Base-by-base conservation (phyloP, 2,113 vertebrate species). In the Laterallus jamaicensis region DNA sequence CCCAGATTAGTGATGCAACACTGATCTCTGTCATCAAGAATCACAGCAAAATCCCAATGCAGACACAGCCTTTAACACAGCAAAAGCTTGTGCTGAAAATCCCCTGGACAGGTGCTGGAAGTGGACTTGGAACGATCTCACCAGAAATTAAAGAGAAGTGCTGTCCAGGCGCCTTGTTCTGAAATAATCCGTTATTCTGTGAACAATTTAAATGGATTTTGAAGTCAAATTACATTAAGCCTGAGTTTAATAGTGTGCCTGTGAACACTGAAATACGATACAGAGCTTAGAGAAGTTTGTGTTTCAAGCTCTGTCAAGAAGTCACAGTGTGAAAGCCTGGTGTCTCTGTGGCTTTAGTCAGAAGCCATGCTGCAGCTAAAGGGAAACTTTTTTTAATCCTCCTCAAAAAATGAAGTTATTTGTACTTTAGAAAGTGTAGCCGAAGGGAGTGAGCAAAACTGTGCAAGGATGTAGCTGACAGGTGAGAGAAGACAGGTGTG, bases 171-270 rank as follows among this genome's bases (percentile, higher is more conserved):
- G 50, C 42, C 50, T 70, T 81, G 52, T 74, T 88, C 80, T 83
- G 69, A 87, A 94, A 37, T 79, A 67, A 75, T 68, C 39, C 42
- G 70, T 75, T 60, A n/a, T 82, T 90, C 92, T 69, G 49, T 60
- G 54, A 76, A 60, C 26, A 79, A 50, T 81, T 84, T 87, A 76
- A 69, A 69, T 52, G 58, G 54, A 87, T 94, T 95, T 94, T 79
- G 67, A 71, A 62, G 74, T 90, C 79, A 79, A 76, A 85, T 94
- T 94, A 29, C 14, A 29, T 85, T 91, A 68, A 71, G 50, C 20
- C 39, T 25, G 29, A 49, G 11, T 90, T 79, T 92, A 89, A 78
- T 52, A 60, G 3, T 52, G 26, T 68, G 58, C 14, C 49, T 60
- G 26, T 19, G 66, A 96, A 60, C 39, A 5, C 18, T 59, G 74